Percentiles rank a stretch among this genome's conserved stretches.
Conservation (phyloP, 1,140 invertebrate species). For the Penaeus indicus region DNA sequence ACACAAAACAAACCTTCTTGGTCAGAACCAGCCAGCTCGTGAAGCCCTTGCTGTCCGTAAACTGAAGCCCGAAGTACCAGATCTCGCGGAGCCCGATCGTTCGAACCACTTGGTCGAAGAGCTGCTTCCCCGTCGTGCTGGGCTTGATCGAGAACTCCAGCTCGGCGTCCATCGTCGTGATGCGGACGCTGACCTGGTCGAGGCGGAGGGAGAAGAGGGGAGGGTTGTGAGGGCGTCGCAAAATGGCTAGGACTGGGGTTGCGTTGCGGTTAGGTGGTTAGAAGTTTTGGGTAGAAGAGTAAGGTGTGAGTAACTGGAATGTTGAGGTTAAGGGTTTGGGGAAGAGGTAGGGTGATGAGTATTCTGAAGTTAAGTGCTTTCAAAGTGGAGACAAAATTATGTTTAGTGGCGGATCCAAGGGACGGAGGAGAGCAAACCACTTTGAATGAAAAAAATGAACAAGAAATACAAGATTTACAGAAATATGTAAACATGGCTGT, state of each 20-base stretch:
- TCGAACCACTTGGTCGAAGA: conserved; percentile 90
- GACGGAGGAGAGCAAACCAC: no score
- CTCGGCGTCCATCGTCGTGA: conserved; percentile 97
- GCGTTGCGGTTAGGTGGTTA: neutral
- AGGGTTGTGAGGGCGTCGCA: neutral
- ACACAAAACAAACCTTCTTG: conserved; percentile 85
- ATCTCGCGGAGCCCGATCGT: conserved; percentile 98
- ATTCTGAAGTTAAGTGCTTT: no score
- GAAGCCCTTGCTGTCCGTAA: conserved; percentile 94
- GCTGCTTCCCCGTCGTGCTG: conserved; percentile 98
- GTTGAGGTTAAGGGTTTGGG: no score
- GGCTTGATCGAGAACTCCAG: conserved; percentile 99
- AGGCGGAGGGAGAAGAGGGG: neutral
- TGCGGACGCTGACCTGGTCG: conserved; percentile 92
- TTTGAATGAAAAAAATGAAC: no score
- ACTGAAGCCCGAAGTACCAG: conserved; percentile 99
- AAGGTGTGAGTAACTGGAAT: no score
- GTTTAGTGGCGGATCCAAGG: no score
- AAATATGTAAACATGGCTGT: no score
- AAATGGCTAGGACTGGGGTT: neutral
- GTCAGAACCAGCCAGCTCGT: conserved; percentile 98
- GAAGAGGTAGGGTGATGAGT: no score
- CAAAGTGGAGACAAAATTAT: no score
- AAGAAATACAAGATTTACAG: no score
- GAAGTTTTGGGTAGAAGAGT: no score